Evolutionary conservation across 2,888 invertebrate species (phyloP), one percentile per base, ranked within the genome.

Genomic region (Oscheius myriophilus): DNA sequence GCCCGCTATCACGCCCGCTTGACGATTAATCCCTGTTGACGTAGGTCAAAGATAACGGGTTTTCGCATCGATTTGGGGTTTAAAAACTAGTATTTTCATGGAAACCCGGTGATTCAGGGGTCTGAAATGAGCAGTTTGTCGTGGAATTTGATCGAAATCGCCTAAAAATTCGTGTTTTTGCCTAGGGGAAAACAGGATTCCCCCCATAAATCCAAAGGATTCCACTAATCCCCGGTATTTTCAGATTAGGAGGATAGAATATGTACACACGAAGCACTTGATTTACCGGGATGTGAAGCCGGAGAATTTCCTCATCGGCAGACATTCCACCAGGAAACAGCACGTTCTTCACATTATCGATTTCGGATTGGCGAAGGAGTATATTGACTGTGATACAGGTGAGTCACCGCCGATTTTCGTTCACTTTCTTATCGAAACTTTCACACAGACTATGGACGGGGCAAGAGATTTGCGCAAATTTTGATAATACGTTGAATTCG

Each of bases 341-440:
- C 96, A 96, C 91, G 91, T 95, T 89, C 94, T 98, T 88, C 95
- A 98, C 91, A 97, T 99, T 90, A 97, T 99, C 91, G 98, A 99
- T 92, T 99, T 99, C 91, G 98, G 98, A 90, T 92, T 99, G 91
- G 98, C 98, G 90, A 99, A 99, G 92, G 98, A 98, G 91, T 99
- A 98, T 90, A 98, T 98, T 91, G 98, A 99, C 91, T 93, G 96
- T 91, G 97, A 98, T 91, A 89, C 89, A 62, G 85, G 85, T 83
- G 55, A 61, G n/a, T n/a, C n/a, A n/a, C n/a, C n/a, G n/a, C n/a
- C n/a, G n/a, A n/a, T n/a, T n/a, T n/a, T n/a, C n/a, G n/a, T n/a
- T n/a, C n/a, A n/a, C 41, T 61, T 46, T 21, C 11, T 39, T 58
- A 43, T 58, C 16, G n/a, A 25, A 26, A 18, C 18, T 11, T 3